A percentile compares a stretch with the other conserved stretches of the same genome.
phyloP scores from a whole-genome alignment of 2,888 invertebrate genomes.

The Choristoneura rosaceana region DNA sequence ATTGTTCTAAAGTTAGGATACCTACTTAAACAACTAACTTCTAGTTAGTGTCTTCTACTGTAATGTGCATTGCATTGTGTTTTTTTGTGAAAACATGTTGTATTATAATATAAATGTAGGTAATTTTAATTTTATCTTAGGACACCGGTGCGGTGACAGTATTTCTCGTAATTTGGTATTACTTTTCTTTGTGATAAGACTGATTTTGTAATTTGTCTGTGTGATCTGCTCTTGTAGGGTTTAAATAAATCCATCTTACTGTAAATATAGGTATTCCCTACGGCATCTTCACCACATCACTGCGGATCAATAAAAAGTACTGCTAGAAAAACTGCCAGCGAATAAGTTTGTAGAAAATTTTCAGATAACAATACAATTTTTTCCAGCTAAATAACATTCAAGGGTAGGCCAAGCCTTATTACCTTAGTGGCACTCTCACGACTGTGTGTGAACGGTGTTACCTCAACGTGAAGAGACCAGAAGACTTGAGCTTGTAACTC shows the following conservation, averaged over 20 bases:
- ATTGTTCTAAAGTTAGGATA: background rate
- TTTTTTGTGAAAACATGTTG: background rate
- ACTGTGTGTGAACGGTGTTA: no score
- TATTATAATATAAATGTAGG: background rate
- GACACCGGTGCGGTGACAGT: background rate
- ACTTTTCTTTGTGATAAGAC: background rate
- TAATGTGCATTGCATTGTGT: background rate
- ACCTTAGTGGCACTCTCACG: no score
- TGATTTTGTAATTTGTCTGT: slow-evolving; percentile 6
- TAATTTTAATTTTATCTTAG: background rate
- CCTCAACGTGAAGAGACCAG: background rate
- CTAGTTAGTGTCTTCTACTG: no score
- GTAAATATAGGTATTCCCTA: no score
- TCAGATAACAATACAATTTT: no score
- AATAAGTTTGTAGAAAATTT: no score
- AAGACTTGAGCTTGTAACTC: background rate
- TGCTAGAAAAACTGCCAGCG: no score
- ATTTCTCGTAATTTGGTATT: background rate
- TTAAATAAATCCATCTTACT: background rate
- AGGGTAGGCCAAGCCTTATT: no score
- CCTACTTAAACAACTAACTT: background rate
- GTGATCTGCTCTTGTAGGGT: background rate
- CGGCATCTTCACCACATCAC: no score
- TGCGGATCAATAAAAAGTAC: no score
- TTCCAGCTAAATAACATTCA: no score